Evolutionary conservation across 2,113 vertebrate genomes (phyloP).

Genomic region (Chloebia gouldiae): DNA sequence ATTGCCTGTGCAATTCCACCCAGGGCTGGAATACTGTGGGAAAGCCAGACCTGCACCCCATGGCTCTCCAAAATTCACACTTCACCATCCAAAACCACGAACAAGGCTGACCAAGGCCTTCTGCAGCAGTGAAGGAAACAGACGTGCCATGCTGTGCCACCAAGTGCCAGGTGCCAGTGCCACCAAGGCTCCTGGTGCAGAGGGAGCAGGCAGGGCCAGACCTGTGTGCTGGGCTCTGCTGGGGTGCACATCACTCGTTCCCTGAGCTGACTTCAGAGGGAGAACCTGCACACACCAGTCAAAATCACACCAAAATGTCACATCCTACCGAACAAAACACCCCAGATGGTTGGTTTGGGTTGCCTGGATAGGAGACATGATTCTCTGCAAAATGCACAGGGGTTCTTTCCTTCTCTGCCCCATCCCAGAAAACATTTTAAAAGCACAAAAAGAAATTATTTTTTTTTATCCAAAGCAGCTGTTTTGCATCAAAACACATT

Average conservation of each 20-base stretch:
- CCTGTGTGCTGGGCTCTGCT: not conserved
- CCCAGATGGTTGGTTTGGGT: not conserved
- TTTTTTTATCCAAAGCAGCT: not conserved
- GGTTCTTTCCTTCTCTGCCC: not conserved
- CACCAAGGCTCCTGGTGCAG: not conserved
- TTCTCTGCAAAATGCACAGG: not conserved
- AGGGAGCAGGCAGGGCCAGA: not conserved
- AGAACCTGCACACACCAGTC: not conserved
- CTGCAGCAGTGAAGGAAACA: not conserved
- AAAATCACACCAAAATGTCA: not conserved
- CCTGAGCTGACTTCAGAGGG: not conserved
- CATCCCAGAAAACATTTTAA: not conserved
- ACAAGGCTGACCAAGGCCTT: not conserved
- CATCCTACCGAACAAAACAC: not conserved
- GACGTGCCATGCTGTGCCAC: fast-evolving
- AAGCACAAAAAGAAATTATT: not conserved
- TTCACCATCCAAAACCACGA: not conserved
- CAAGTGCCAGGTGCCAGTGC: too few relatives aligned
- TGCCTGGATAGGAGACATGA: not conserved
- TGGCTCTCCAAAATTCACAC: not conserved
- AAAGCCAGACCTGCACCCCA: not conserved
- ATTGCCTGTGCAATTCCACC: not conserved
- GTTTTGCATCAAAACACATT: not conserved
- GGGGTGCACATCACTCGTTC: not conserved
- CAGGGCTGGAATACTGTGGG: not conserved